These are phyloP conservation scores for Salvelinus alpinus DNA, from an alignment of 2,113 vertebrate genomes.

Conservation along the genomic window DNA sequence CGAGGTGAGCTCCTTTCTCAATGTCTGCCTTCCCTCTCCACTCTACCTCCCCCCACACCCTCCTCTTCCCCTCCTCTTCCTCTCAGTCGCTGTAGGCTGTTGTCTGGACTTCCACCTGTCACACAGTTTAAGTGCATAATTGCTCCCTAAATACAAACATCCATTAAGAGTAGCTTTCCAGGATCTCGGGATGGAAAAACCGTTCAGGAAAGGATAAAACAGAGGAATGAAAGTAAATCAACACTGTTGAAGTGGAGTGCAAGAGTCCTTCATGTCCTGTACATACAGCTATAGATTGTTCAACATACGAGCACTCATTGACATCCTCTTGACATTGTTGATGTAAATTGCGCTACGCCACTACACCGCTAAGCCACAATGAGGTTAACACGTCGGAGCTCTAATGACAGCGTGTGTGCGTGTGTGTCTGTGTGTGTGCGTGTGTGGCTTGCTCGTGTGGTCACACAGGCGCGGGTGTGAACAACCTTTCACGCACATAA, in stretches of 20 bases:
- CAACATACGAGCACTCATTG: conserved; percentile 24
- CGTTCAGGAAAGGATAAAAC: neutral
- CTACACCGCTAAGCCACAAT: conserved; percentile 7
- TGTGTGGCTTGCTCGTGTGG: neutral
- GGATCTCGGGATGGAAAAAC: neutral
- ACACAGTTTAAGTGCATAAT: conserved; percentile 56
- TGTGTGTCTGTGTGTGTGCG: neutral
- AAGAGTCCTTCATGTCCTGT: neutral
- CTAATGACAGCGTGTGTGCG: neutral
- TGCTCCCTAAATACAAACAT: conserved; percentile 49
- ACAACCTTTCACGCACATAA: neutral
- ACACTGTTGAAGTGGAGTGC: neutral
- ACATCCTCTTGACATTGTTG: conserved; percentile 25
- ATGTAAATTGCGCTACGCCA: conserved; percentile 40
- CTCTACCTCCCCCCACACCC: neutral
- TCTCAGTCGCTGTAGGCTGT: neutral
- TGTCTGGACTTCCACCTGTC: conserved; percentile 37
- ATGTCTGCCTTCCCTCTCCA: neutral
- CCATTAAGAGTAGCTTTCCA: conserved; percentile 31
- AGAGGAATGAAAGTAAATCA: neutral
- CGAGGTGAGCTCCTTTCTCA: conserved; percentile 3
- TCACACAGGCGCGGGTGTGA: neutral
- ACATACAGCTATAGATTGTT: neutral
- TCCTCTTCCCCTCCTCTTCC: neutral
- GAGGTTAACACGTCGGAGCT: neutral